Conservation (phyloP, 2,113 vertebrate genomes). For the Castor canadensis region DNA sequence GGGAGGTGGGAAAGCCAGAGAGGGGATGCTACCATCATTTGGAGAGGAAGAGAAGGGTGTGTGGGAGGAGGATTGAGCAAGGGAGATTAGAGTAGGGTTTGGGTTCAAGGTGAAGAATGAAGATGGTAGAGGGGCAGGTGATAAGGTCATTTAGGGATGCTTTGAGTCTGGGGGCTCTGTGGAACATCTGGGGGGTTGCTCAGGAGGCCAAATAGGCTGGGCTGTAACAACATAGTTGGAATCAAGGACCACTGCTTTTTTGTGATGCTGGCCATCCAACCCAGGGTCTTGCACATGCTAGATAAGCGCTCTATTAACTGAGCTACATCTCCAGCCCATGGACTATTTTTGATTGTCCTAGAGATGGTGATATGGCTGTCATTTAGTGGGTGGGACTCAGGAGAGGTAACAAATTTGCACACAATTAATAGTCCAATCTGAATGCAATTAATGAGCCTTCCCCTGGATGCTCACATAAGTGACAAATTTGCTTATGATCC, state of each 20-base stretch:
- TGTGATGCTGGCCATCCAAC: too few species aligned
- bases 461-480: too few species aligned
- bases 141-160: not conserved
- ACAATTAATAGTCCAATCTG: too few species aligned
- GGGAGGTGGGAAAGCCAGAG: too few species aligned
- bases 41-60: not conserved
- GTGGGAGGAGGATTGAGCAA: not conserved
- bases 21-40: too few species aligned
- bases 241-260: too few species aligned
- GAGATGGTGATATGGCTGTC: not conserved
- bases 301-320: too few species aligned
- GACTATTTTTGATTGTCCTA: not conserved
- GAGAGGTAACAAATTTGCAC: not conserved
- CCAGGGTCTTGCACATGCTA: too few species aligned
- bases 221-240: too few species aligned
- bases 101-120: not conserved
- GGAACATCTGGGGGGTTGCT: not conserved
- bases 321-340: not conserved
- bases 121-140: not conserved
- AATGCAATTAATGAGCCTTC: too few species aligned
- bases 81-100: not conserved
- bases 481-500: not conserved
- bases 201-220: not conserved
- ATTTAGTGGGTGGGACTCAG: not conserved
- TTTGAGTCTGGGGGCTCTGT: not conserved